These are phyloP conservation scores for Philonicus albiceps DNA, from an alignment of 2,888 invertebrate species.

Conservation along the genomic window DNA sequence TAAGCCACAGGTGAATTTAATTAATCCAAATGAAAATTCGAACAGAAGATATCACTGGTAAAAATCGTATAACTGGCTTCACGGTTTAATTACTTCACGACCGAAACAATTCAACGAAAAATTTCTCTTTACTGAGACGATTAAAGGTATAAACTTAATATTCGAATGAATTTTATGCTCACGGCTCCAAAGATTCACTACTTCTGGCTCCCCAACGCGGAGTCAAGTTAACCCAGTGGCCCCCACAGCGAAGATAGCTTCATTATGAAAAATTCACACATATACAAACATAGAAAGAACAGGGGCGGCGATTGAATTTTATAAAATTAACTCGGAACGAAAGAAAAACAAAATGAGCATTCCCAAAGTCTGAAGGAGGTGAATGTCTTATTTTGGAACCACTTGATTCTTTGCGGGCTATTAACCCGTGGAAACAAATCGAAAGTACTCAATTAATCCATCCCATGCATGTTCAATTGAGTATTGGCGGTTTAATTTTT, in stretches of 20 bases:
- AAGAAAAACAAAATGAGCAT: neutral
- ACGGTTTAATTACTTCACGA: slow-evolving; percentile 15
- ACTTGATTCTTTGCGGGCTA: slow-evolving; percentile 11
- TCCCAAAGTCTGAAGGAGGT: neutral
- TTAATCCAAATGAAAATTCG: slow-evolving; percentile 22
- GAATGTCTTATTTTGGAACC: slow-evolving; percentile 24
- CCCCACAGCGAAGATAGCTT: slow-evolving; percentile 14
- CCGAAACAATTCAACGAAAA: neutral
- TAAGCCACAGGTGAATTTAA: slow-evolving; percentile 40
- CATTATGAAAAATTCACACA: neutral
- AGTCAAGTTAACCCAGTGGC: slow-evolving; percentile 35
- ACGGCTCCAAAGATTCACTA: slow-evolving; percentile 46
- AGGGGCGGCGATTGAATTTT: slow-evolving; percentile 23
- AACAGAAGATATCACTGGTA: slow-evolving; percentile 35
- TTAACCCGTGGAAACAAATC: slow-evolving; percentile 10
- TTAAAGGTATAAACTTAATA: neutral
- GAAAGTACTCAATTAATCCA: slow-evolving; percentile 28
- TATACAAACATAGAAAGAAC: neutral
- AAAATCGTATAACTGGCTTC: slow-evolving; percentile 7
- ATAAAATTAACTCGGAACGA: slow-evolving; percentile 20
- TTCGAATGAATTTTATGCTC: slow-evolving; percentile 26
- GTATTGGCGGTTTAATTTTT: neutral
- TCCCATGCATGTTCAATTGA: neutral
- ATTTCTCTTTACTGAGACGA: slow-evolving; percentile 17
- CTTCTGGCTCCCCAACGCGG: slow-evolving; percentile 41